phyloP scores from a whole-genome alignment of 2,888 invertebrate genomes.

The Coenonympha arcania region DNA sequence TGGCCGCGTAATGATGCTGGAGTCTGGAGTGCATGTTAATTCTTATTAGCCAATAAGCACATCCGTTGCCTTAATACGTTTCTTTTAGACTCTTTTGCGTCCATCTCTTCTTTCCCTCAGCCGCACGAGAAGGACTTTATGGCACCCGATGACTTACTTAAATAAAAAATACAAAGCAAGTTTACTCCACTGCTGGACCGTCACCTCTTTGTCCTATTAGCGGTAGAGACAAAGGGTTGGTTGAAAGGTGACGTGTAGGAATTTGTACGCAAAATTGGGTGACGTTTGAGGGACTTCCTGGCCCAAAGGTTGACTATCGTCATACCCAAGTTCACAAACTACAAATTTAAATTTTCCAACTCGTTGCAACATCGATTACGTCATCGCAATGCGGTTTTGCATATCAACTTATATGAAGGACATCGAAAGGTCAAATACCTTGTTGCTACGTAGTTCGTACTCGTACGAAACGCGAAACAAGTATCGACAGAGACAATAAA shows the following conservation, averaged over 20 bases:
- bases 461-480: constrained; percentile 23
- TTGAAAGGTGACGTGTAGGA: no score
- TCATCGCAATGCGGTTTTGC: constrained; percentile 34
- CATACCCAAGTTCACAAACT: constrained; percentile 9
- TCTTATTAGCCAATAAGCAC: no score
- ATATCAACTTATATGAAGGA: constrained; percentile 34
- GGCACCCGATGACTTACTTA: no score
- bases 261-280: neutral
- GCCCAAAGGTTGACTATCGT: no score
- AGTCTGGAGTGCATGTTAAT: neutral
- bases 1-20: neutral
- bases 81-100: no score
- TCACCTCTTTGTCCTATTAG: no score
- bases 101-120: no score
- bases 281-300: neutral
- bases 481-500: constrained; percentile 11
- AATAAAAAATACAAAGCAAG: no score
- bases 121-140: no score
- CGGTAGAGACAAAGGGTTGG: no score
- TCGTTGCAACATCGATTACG: constrained; percentile 23
- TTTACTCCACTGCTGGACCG: no score
- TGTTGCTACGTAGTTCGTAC: constrained; percentile 20
- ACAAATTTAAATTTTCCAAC: constrained; percentile 14
- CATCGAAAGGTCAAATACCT: constrained; percentile 34
- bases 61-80: no score